Percentiles rank a stretch among this genome's conserved stretches.
phyloP scores from a whole-genome alignment of 2,888 invertebrate genomes.

The Drosophila percnosoma region DNA sequence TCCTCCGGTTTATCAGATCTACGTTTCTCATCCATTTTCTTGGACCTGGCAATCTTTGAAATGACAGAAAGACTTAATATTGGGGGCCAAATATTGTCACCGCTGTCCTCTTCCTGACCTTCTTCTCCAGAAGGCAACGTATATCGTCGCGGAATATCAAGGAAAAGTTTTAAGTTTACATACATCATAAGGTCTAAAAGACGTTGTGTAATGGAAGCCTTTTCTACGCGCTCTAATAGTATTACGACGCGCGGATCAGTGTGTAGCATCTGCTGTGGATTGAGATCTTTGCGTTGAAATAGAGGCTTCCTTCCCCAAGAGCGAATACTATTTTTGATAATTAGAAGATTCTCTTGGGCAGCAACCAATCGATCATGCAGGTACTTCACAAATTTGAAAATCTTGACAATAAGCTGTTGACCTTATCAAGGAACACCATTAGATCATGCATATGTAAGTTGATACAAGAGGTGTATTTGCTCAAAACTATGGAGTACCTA shows the following conservation, averaged over 20 bases:
- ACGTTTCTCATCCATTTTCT: conserved; percentile 28
- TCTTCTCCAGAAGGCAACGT: conserved; percentile 49
- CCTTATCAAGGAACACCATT: conserved; percentile 82
- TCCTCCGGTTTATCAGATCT: conserved; percentile 17
- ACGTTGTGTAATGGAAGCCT: conserved; percentile 86
- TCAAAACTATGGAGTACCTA: too few relatives aligned
- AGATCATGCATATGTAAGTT: not conserved
- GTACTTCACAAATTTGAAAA: conserved; percentile 89
- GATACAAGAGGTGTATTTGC: too few relatives aligned
- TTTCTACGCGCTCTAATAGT: conserved; percentile 74
- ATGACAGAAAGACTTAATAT: conserved; percentile 43
- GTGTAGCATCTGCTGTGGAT: conserved; percentile 86
- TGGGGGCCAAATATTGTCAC: conserved; percentile 43
- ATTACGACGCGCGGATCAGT: conserved; percentile 82
- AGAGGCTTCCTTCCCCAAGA: conserved; percentile 91
- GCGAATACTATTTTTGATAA: conserved; percentile 87
- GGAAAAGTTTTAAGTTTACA: conserved; percentile 89
- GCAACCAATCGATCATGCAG: conserved; percentile 89
- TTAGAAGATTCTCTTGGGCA: conserved; percentile 89
- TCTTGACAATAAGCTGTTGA: conserved; percentile 89
- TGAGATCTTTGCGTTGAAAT: conserved; percentile 90
- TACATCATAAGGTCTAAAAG: conserved; percentile 87
- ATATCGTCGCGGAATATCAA: conserved; percentile 85
- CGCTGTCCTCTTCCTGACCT: conserved; percentile 53
- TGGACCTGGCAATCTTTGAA: conserved; percentile 38